phyloP scores from a whole-genome alignment of 2,113 vertebrate genomes.

The Gorsachius goisagi region DNA sequence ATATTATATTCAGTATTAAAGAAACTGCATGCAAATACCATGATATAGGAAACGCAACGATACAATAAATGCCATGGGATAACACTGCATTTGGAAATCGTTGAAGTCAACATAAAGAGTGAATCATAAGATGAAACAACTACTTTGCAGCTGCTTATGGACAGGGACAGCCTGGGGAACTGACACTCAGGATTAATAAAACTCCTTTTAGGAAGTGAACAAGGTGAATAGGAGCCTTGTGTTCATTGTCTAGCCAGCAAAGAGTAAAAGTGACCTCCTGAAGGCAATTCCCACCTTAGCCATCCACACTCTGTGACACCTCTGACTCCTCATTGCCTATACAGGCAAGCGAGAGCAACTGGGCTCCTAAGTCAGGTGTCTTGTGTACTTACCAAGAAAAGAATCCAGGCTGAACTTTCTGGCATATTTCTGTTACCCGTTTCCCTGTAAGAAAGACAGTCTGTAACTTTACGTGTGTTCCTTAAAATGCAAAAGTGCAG shows the following conservation, averaged over 20 bases:
- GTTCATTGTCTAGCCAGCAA: background rate
- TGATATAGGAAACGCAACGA: background rate
- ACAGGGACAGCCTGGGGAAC: background rate
- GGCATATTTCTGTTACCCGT: slow-evolving; percentile 10
- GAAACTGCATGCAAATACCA: background rate
- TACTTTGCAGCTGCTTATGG: slow-evolving; percentile 29
- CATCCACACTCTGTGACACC: background rate
- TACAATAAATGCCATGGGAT: background rate
- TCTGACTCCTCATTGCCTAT: background rate
- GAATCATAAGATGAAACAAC: slow-evolving; percentile 12
- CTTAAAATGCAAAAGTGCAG: background rate
- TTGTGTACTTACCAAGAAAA: background rate
- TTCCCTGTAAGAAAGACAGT: background rate
- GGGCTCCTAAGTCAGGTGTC: background rate
- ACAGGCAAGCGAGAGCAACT: background rate
- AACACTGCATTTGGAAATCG: background rate
- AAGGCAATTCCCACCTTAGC: background rate
- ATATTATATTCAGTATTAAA: background rate
- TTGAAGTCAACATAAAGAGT: slow-evolving; percentile 15
- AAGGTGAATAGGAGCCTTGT: background rate
- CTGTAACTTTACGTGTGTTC: background rate
- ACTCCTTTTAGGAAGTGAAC: background rate
- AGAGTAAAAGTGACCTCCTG: background rate
- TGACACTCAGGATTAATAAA: background rate
- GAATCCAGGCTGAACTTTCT: background rate